Evolutionary conservation across 2,797 vertebrate species (phyloP).

Genomic region (Pseudocheirus occidentalis): DNA sequence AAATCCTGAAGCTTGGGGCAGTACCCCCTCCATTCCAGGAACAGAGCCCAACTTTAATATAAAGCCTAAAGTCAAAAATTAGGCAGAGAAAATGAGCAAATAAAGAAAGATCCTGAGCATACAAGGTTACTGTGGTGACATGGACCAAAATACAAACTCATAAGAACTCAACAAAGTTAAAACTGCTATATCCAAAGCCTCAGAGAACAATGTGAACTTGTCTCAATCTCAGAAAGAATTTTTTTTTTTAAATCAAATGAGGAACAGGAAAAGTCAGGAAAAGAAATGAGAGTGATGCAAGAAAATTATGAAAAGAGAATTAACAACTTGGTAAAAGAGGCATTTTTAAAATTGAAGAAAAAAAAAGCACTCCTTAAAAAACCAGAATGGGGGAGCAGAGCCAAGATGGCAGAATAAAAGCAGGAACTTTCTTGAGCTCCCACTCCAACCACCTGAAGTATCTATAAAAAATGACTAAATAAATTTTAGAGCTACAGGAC

Average conservation of each 20-base stretch:
- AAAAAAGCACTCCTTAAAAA: background rate
- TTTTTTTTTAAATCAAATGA: background rate
- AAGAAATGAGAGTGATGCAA: background rate
- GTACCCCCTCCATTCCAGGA: background rate
- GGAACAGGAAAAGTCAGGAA: background rate
- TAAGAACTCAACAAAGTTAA: background rate
- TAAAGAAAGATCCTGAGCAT: background rate
- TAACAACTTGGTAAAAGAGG: background rate
- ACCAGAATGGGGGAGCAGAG: background rate
- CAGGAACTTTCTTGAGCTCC: too few relatives aligned
- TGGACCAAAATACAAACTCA: background rate
- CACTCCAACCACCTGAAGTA: too few relatives aligned
- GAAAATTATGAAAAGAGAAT: background rate
- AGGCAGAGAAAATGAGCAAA: background rate
- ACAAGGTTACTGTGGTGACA: background rate
- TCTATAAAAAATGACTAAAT: too few relatives aligned
- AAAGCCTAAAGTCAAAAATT: background rate
- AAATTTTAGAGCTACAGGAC: too few relatives aligned
- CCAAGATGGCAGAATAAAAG: too few relatives aligned
- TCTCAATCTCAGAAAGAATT: background rate
- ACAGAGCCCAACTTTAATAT: background rate
- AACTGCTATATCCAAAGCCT: background rate
- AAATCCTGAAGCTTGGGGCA: background rate
- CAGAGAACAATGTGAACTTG: background rate
- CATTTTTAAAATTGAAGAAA: background rate